A percentile compares a stretch with the other conserved stretches of the same genome.
These are phyloP conservation scores for Sogatella furcifera DNA, from an alignment of 1,140 invertebrate genomes.

Conservation along the genomic window DNA sequence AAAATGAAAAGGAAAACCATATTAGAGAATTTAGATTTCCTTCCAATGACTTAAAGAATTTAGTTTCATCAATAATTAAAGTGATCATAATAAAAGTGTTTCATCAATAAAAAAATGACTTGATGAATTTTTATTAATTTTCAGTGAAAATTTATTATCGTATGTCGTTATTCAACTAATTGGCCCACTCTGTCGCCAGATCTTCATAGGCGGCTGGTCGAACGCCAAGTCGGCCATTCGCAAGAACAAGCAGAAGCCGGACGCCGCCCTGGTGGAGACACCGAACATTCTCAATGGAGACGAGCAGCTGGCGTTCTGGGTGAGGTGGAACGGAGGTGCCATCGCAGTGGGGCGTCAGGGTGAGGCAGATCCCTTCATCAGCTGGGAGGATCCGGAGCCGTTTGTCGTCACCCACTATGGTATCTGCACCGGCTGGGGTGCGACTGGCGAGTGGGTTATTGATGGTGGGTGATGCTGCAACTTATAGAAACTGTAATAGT, in stretches of 20 bases:
- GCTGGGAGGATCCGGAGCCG: constrained; percentile 54
- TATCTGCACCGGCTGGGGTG: constrained; percentile 76
- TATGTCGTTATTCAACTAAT: too few species aligned
- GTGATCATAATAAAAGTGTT: too few species aligned
- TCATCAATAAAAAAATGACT: too few species aligned
- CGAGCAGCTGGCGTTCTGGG: constrained; percentile 72
- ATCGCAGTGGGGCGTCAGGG: constrained; percentile 56
- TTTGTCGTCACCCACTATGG: constrained; percentile 60
- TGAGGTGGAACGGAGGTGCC: constrained; percentile 57
- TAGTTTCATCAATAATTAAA: too few species aligned
- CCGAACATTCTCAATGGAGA: constrained; percentile 52
- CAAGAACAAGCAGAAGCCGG: constrained; percentile 63
- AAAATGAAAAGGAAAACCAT: too few species aligned
- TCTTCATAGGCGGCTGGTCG: constrained; percentile 75
- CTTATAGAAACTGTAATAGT: too few species aligned
- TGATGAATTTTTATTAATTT: too few species aligned
- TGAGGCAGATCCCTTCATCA: constrained; percentile 55
- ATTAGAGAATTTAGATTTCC: too few species aligned
- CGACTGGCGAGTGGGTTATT: constrained; percentile 67
- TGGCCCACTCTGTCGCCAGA: constrained; percentile 30
- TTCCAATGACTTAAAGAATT: too few species aligned
- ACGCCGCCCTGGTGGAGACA: constrained; percentile 58
- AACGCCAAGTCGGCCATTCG: constrained; percentile 75
- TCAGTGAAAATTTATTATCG: too few species aligned
- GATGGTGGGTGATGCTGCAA: constrained; percentile 47